Evolutionary conservation across 2,797 vertebrate species (phyloP), one percentile per base, ranked within the genome.

Genomic region (Lithobates pipiens): DNA sequence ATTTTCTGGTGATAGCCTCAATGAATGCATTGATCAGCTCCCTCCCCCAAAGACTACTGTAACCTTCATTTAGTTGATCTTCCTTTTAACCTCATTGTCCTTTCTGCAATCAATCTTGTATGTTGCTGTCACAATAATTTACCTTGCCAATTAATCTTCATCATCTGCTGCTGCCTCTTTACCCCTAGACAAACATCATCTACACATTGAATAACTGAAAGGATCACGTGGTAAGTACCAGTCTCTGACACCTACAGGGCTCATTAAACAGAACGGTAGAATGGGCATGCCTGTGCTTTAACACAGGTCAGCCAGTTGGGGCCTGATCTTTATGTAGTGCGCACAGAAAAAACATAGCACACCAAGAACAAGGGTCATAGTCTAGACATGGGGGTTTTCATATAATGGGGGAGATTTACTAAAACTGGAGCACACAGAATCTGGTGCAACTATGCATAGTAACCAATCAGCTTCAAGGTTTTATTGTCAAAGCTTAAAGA

Each of bases 111-210:
- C 77, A 67, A 68, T 79, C 63, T 42, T 11, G 4, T 46, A 21
- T 79, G 77, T 46, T 42, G 63, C 63, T 79, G 63, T 79, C 77
- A 46, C 63, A 68, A 79, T 46, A 23, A 79, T 34, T 79, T 79
- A 79, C 63, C 77, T 79, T 68, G 8, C 36, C 63, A 68, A 79
- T 79, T 68, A 79, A 68, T 68, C 63, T 44, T 44, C 76, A 77
- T 79, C 77, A 68, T 44, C 61, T 77, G 10, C 54, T 67, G 2
- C 54, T 68, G 36, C 63, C 65, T 25, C n/a, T 25, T 13, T 25
- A 6, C 76, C 27, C 25, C 36, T 79, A n/a, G 9, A 68, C 63
- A 50, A 79, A 46, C 39, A 42, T 32, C 11, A 77, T 34, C 54
- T 25, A 67, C 65, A 67, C 25, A 67, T 9, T 67, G 23, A 42